Evolutionary conservation across 2,113 vertebrate genomes (phyloP).

Genomic region (Aldabrachelys gigantea): DNA sequence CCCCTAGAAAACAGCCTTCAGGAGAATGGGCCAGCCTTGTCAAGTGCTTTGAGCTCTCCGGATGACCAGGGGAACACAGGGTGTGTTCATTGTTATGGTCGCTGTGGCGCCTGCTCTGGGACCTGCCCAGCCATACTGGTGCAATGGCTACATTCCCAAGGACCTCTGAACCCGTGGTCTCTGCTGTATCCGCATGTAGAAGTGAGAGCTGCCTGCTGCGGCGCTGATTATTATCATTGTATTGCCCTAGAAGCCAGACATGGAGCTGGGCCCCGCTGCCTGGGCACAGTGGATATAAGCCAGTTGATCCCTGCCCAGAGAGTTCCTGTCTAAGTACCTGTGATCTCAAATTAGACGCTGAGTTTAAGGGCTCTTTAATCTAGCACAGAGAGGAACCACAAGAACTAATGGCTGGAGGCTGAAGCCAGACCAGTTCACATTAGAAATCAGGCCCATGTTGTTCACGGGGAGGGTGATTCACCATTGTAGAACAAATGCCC

Average conservation of each 20-base stretch:
- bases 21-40: not conserved
- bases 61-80: not conserved
- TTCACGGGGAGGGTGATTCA: not conserved
- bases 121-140: not conserved
- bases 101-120: not conserved
- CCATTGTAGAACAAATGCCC: not conserved
- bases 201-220: not conserved
- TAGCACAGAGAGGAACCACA: not conserved
- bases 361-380: not conserved
- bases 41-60: not conserved
- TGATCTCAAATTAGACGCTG: not conserved
- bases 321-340: not conserved
- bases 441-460: not conserved
- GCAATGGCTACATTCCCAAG: not conserved
- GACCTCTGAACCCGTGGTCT: not conserved
- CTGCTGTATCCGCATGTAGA: not conserved
- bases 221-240: not conserved
- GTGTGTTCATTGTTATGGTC: not conserved
- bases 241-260: not conserved
- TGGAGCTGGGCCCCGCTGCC: not conserved
- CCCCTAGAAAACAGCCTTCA: not conserved
- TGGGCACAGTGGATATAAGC: not conserved
- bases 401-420: not conserved
- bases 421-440: not conserved
- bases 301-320: not conserved